Percentiles rank a stretch among this genome's conserved stretches.
Conservation (phyloP, 2,113 vertebrate genomes). For the Aphelocoma coerulescens region DNA sequence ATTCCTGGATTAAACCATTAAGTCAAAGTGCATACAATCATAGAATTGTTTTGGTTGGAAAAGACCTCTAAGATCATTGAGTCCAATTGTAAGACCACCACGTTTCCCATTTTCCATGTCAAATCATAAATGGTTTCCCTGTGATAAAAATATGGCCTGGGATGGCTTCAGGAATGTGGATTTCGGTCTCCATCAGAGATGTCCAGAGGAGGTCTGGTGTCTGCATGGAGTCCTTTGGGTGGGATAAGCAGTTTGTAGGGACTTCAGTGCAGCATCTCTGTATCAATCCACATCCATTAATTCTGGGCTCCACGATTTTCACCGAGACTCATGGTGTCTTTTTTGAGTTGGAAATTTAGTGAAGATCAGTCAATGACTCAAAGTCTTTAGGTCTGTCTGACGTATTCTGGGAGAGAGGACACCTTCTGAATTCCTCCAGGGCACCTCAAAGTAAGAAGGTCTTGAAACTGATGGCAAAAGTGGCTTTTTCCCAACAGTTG, state of each 20-base stretch:
- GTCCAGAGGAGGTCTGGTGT: not conserved
- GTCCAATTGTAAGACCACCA: not conserved
- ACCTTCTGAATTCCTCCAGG: not conserved
- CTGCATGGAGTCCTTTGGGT: not conserved
- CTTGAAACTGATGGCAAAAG: not conserved
- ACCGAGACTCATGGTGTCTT: not conserved
- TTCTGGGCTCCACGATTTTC: not conserved
- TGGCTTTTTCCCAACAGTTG: not conserved
- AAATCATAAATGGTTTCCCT: not conserved
- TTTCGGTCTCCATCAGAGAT: not conserved
- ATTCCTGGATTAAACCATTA: not conserved
- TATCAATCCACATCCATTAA: not conserved
- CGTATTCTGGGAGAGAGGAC: not conserved
- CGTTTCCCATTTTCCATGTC: not conserved
- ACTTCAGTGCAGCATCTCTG: not conserved
- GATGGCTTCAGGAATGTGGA: not conserved
- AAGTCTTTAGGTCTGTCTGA: not conserved
- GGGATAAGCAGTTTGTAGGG: not conserved
- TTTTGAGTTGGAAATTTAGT: not conserved
- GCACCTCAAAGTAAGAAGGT: not conserved
- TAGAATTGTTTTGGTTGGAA: not conserved
- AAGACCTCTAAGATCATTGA: not conserved
- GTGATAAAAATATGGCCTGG: not conserved
- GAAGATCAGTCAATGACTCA: not conserved
- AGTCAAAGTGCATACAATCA: not conserved